Percentiles rank a stretch among this genome's conserved stretches.
Evolutionary conservation across 2,113 vertebrate species (phyloP).

Genomic region (Myotis brandtii): DNA sequence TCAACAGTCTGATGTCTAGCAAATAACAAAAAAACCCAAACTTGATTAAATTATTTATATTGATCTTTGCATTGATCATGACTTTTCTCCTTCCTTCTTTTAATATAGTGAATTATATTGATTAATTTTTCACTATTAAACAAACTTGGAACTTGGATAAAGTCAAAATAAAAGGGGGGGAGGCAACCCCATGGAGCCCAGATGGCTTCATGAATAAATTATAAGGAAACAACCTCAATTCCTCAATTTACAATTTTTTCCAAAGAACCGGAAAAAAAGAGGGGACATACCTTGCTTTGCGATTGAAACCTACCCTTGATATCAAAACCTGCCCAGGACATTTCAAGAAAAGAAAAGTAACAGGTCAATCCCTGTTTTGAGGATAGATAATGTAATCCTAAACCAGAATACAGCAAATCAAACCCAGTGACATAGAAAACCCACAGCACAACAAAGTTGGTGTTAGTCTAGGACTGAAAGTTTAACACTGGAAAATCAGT

Average conservation of each 20-base stretch:
- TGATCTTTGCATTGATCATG: neutral
- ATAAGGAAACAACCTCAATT: neutral
- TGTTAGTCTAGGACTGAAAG: neutral
- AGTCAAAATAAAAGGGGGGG: neutral
- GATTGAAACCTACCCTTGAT: neutral
- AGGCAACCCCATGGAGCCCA: neutral
- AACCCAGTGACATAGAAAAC: neutral
- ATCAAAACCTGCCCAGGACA: neutral
- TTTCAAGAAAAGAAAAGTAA: conserved; percentile 20
- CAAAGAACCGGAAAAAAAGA: conserved; percentile 22
- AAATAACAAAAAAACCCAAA: neutral
- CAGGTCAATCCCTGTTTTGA: neutral
- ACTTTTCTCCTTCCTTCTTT: conserved; percentile 46
- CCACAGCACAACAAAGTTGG: neutral
- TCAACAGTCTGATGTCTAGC: neutral
- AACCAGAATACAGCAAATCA: neutral
- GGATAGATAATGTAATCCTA: neutral
- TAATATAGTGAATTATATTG: conserved; percentile 10
- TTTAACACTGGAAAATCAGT: conserved; percentile 2
- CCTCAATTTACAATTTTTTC: neutral
- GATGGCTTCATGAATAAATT: conserved; percentile 10
- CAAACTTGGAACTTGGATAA: conserved; percentile 2
- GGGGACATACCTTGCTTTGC: neutral
- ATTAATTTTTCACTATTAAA: conserved; percentile 1
- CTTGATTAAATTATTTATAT: conserved; percentile 32